A percentile compares a stretch with the other conserved stretches of the same genome.
phyloP scores from a whole-genome alignment of 2,797 vertebrate species.

The Enteromius fasciolatus region DNA sequence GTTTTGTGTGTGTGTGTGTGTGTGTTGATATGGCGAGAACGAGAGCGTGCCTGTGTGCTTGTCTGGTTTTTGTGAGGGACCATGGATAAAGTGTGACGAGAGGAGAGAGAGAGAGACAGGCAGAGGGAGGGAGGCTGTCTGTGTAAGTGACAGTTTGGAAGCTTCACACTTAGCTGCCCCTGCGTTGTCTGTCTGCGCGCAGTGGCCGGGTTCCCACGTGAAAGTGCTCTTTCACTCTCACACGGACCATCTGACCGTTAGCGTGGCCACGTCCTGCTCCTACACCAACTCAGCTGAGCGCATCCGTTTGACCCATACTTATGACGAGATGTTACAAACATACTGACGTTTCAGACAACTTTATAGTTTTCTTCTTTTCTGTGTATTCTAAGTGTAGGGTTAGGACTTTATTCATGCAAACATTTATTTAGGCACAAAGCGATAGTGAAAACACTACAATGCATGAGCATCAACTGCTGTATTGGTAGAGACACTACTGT shows the following conservation, averaged over 20 bases:
- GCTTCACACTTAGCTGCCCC: constrained; percentile 78
- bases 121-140: constrained; percentile 52
- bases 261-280: constrained; percentile 48
- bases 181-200: constrained; percentile 73
- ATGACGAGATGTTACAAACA: neutral
- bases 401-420: neutral
- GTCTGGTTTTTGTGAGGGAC: constrained; percentile 63
- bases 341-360: neutral
- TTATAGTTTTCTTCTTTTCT: neutral
- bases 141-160: constrained; percentile 77
- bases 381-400: neutral
- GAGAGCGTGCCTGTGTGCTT: constrained; percentile 53
- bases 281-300: neutral
- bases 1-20: constrained; percentile 59
- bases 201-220: constrained; percentile 78
- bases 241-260: constrained; percentile 70
- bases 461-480: neutral
- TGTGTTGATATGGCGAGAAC: constrained; percentile 69
- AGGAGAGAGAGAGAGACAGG: constrained; percentile 48
- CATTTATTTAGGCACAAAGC: neutral
- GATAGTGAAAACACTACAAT: neutral
- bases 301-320: constrained; percentile 13
- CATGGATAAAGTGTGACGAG: constrained; percentile 64
- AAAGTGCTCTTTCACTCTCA: constrained; percentile 73
- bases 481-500: neutral